Base-by-base conservation (phyloP, 1,140 invertebrate genomes). In the Zaprionus gabonicus region DNA sequence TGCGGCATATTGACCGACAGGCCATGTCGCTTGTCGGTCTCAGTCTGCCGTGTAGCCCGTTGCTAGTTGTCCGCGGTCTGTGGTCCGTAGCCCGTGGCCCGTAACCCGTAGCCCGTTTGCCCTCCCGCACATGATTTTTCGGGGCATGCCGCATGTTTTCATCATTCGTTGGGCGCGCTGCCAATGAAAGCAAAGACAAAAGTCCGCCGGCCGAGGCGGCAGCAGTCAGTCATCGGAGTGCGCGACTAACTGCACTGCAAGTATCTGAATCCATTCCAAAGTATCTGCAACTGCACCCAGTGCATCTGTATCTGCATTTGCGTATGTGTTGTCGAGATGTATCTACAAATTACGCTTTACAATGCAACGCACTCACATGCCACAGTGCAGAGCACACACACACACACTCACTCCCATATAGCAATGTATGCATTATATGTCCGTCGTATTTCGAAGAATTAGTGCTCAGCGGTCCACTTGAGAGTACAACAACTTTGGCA, bases 131-230 rank as follows among this genome's bases (percentile, higher is more conserved):
- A 64, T 57, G 23, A 20, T 41, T 60, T 70, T 53, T 60, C 12
- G 46, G 64, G 68, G 76, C 71, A 76, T 85, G 82, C 82, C 72
- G 84, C 70, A 81, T 88, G 81, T 78, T 87, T 88, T 60, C 81
- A 87, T 87, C 84, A 83, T 80, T 74, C 79, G 81, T 88, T 87
- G 83, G 83, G 83, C 83, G 81, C 84, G 68, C 51, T 87, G 83
- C 83, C 83, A 87, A 87, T 69, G 78, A 84, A 87, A 87, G 78
- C 83, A 76, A 67, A 73, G 64, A 83, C 76, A 78, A 80, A 83
- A 86, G 80, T 73, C 80, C 72, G 76, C 77, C 78, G 81, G 79
- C 20, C 20, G 46, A 51, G 20, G 20, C 82, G 41, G 41, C 66
- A 75, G 81, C 83, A 84, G 78, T 87, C 83, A 76, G 56, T 85